Percentiles rank a stretch among this genome's conserved stretches.
Evolutionary conservation across 2,113 vertebrate species (phyloP).

Genomic region (Brienomyrus longianalis): DNA sequence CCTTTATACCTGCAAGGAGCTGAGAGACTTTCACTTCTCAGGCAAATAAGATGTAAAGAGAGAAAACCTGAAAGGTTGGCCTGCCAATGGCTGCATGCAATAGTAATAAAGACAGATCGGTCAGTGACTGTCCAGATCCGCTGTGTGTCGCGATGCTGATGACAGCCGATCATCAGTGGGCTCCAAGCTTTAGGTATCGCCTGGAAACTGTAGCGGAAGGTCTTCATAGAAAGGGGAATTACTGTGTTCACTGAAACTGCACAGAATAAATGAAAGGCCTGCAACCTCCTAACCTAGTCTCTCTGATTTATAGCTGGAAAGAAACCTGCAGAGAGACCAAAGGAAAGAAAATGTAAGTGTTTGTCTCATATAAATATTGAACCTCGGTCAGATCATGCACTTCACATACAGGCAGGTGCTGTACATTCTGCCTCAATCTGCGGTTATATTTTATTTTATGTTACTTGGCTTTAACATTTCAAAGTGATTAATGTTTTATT

Average conservation of each 20-base stretch:
- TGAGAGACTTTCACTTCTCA: too few species aligned
- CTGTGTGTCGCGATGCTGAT: not conserved
- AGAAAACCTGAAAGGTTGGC: not conserved
- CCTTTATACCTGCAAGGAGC: too few species aligned
- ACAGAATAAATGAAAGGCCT: not conserved
- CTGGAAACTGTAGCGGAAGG: not conserved
- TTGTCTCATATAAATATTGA: not conserved
- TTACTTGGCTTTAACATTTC: too few species aligned
- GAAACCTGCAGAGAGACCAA: slow-evolving; percentile 16
- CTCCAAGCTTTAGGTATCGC: not conserved
- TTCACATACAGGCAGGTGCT: not conserved
- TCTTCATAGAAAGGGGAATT: not conserved
- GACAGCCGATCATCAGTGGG: not conserved
- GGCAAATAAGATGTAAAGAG: not conserved
- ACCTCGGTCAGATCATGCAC: not conserved
- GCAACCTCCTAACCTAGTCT: not conserved
- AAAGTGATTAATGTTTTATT: too few species aligned
- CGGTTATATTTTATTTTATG: too few species aligned
- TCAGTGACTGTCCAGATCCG: too few species aligned
- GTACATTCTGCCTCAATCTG: not conserved
- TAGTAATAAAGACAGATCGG: not conserved
- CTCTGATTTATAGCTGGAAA: slow-evolving; percentile 30
- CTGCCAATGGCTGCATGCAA: too few species aligned
- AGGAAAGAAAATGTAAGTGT: slow-evolving; percentile 30
- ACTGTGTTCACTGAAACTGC: not conserved